These are phyloP conservation scores for Metopia argyrocephala DNA, from an alignment of 2,888 invertebrate species.

Conservation along the genomic window DNA sequence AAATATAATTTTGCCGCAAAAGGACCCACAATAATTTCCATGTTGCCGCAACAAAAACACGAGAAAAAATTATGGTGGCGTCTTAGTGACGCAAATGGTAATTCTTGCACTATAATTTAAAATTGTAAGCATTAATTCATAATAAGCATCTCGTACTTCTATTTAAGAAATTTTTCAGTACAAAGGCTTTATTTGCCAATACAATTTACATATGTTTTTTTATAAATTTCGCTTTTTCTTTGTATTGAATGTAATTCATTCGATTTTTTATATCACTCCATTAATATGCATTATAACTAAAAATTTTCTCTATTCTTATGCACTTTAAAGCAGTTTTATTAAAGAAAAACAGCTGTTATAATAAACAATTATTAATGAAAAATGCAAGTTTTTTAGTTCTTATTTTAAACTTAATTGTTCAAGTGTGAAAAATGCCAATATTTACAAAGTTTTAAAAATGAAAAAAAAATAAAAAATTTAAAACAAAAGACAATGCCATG, in stretches of 20 bases:
- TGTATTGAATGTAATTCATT: neutral
- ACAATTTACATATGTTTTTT: too few species aligned
- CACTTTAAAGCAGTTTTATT: neutral
- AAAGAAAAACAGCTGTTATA: slow-evolving; percentile 39
- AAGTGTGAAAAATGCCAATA: slow-evolving; percentile 61
- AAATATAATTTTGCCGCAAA: neutral
- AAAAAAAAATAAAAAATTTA: slow-evolving; percentile 4
- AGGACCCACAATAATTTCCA: neutral
- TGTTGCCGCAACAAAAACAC: neutral
- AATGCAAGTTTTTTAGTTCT: slow-evolving; percentile 20
- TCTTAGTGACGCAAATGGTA: slow-evolving; percentile 38
- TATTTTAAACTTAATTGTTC: slow-evolving; percentile 50
- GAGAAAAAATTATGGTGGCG: slow-evolving; percentile 49
- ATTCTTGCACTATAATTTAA: neutral
- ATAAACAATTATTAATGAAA: slow-evolving; percentile 44
- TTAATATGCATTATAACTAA: neutral
- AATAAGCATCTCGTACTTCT: slow-evolving; percentile 45
- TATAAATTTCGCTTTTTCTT: neutral
- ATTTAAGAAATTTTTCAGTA: neutral
- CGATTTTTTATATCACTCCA: neutral
- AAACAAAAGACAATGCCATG: slow-evolving; percentile 27
- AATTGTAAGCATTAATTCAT: neutral
- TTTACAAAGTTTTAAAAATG: slow-evolving; percentile 30
- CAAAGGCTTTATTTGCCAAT: slow-evolving; percentile 33
- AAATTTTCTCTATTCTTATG: neutral